Conservation (phyloP, 1,140 invertebrate genomes). For the Drosophila funebris region DNA sequence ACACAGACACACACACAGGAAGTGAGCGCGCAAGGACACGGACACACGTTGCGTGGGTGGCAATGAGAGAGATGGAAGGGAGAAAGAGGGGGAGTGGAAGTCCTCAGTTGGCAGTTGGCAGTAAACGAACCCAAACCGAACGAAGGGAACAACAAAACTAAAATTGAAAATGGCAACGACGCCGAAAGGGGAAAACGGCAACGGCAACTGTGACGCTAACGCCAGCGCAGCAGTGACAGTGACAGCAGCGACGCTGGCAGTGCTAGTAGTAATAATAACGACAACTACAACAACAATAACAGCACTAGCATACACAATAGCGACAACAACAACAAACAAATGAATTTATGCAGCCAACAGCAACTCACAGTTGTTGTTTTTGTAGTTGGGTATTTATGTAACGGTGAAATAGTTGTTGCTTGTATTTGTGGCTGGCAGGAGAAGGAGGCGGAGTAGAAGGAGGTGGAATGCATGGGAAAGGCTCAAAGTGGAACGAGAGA, state of each 20-base stretch:
- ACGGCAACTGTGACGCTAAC: conserved; percentile 28
- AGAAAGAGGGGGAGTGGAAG: conserved; percentile 22
- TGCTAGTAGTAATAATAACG: conserved; percentile 57
- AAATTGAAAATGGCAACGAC: conserved; percentile 76
- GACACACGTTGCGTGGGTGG: conserved; percentile 69
- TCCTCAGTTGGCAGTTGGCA: conserved; percentile 35
- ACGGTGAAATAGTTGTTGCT: conserved; percentile 58
- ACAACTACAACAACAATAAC: conserved; percentile 40
- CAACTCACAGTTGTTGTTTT: conserved; percentile 34
- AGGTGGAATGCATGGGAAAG: conserved; percentile 56
- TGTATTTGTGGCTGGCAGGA: conserved; percentile 42
- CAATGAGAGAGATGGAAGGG: neutral
- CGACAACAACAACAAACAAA: conserved; percentile 51
- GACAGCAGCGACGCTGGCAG: conserved; percentile 59
- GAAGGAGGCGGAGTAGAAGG: conserved; percentile 44
- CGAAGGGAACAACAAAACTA: conserved; percentile 70
- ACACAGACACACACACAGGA: conserved; percentile 44
- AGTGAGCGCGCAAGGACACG: conserved; percentile 76
- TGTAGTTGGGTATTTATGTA: conserved; percentile 69
- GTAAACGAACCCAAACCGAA: conserved; percentile 45
- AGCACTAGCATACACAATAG: conserved; percentile 33
- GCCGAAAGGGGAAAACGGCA: conserved; percentile 42
- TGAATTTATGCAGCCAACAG: conserved; percentile 73
- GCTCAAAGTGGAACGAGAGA: conserved; percentile 59
- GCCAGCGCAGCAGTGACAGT: conserved; percentile 40